phyloP scores from a whole-genome alignment of 2,888 invertebrate genomes.

The Rotaria magnacalcarata region DNA sequence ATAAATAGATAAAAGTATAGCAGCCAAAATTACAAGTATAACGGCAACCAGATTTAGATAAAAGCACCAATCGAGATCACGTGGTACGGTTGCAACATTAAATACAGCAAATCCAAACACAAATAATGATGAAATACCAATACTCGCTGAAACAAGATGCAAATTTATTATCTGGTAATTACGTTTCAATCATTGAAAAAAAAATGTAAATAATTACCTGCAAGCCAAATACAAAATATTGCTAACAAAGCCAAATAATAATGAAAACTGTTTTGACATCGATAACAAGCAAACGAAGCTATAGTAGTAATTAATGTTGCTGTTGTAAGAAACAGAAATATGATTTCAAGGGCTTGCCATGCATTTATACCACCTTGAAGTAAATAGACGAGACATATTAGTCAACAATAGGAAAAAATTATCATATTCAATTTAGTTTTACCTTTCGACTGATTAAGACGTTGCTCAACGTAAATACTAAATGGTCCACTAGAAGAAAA shows the following conservation, averaged over 20 bases:
- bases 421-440: neutral
- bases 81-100: neutral
- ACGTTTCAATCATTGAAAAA: neutral
- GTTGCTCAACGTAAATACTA: neutral
- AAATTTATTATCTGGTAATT: neutral
- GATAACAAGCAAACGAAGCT: neutral
- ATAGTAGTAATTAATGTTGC: slow-evolving; percentile 11
- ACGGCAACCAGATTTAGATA: slow-evolving; percentile 1
- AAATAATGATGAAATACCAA: neutral
- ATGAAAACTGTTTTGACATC: neutral
- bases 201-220: neutral
- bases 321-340: neutral
- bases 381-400: too few relatives aligned
- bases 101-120: slow-evolving; percentile 11
- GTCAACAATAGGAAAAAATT: too few relatives aligned
- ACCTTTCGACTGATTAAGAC: neutral
- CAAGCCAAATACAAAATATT: neutral
- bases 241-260: slow-evolving; percentile 20
- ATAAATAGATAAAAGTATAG: slow-evolving; percentile 30
- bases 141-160: neutral
- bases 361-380: neutral
- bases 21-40: neutral
- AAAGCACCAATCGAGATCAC: slow-evolving; percentile 10
- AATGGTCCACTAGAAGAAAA: neutral
- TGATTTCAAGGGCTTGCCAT: slow-evolving; percentile 21